These are phyloP conservation scores for Liparis tanakae DNA, from an alignment of 2,797 vertebrate species.

Conservation along the genomic window DNA sequence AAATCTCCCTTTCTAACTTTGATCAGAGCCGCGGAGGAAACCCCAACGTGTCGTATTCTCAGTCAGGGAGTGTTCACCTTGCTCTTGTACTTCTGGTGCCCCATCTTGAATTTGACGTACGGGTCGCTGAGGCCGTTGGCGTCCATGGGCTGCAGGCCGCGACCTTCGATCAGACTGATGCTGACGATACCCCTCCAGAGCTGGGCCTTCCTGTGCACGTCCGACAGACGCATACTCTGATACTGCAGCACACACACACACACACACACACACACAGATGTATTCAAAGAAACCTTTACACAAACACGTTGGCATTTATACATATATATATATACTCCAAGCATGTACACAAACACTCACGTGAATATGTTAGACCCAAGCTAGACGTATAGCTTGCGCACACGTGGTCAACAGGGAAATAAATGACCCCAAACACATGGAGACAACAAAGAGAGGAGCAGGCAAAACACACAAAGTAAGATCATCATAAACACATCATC, in stretches of 20 bases:
- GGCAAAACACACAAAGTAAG: constrained; percentile 51
- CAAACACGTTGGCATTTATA: constrained; percentile 17
- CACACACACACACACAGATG: constrained; percentile 8
- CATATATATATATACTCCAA: too few relatives aligned
- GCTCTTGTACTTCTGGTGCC: constrained; percentile 98
- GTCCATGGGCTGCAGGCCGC: constrained; percentile 93
- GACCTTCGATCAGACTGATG: constrained; percentile 93
- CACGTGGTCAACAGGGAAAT: constrained; percentile 25
- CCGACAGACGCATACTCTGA: constrained; percentile 93
- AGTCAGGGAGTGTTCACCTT: constrained; percentile 83
- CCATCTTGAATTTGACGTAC: constrained; percentile 94
- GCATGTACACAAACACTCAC: constrained; percentile 12
- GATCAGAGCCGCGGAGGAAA: not conserved
- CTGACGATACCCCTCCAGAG: constrained; percentile 98
- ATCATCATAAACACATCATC: constrained; percentile 19
- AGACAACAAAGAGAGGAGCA: constrained; percentile 49
- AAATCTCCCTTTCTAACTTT: not conserved
- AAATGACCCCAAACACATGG: constrained; percentile 29
- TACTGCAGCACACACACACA: constrained; percentile 82
- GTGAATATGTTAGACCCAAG: constrained; percentile 18
- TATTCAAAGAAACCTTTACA: constrained; percentile 29
- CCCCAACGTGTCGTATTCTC: not conserved
- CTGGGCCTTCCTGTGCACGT: constrained; percentile 92
- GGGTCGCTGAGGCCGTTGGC: constrained; percentile 93
- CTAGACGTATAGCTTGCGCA: constrained; percentile 9